These are phyloP conservation scores for Catamblyrhynchus diadema DNA, from an alignment of 2,797 vertebrate species.

Conservation along the genomic window DNA sequence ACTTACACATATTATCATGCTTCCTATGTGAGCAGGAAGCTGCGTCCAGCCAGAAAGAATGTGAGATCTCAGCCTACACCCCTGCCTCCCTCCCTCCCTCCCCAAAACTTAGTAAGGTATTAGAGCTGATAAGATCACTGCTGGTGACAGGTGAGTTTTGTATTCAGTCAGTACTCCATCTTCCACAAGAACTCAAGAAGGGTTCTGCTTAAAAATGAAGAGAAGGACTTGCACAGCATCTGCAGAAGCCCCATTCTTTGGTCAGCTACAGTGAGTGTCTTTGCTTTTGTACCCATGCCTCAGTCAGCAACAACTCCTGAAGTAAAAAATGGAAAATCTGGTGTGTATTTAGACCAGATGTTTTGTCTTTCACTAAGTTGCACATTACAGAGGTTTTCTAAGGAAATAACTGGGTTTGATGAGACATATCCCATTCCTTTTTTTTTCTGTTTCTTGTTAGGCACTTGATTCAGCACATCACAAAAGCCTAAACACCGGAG, in stretches of 20 bases:
- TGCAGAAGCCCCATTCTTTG: not conserved
- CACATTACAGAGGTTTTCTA: not conserved
- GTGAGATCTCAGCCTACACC: not conserved
- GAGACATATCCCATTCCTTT: not conserved
- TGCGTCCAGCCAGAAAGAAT: not conserved
- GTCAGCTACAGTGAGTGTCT: not conserved
- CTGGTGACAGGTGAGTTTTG: not conserved
- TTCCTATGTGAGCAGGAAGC: not conserved
- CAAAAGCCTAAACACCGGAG: not conserved
- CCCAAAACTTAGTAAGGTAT: not conserved
- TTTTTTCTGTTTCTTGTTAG: not conserved
- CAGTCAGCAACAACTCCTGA: not conserved
- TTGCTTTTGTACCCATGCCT: not conserved
- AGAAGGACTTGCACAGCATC: not conserved
- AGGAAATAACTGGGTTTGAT: not conserved
- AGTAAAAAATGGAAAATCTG: not conserved
- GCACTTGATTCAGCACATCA: not conserved
- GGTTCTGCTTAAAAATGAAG: not conserved
- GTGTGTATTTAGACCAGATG: not conserved
- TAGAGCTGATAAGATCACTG: not conserved
- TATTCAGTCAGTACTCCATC: not conserved
- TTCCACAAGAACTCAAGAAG: not conserved
- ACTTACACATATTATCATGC: fast-evolving
- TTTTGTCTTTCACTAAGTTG: not conserved
- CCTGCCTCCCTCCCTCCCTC: fast-evolving